A percentile compares a stretch with the other conserved stretches of the same genome.
Evolutionary conservation across 2,797 vertebrate species (phyloP).

Genomic region (Dipus sagitta): DNA sequence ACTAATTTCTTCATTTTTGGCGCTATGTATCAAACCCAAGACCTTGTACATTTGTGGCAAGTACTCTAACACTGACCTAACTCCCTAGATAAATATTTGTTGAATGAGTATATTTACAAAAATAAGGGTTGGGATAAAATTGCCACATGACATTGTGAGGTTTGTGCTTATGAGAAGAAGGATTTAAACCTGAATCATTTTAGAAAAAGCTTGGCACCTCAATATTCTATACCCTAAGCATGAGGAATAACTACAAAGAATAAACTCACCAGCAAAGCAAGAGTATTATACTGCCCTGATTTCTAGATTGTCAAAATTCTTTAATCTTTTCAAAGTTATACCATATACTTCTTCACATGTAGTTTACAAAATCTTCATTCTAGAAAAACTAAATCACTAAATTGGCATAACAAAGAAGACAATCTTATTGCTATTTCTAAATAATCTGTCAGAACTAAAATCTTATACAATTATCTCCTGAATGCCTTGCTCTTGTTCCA

Average conservation of each 20-base stretch:
- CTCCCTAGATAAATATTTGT: background rate
- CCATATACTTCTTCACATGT: background rate
- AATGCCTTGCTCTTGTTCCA: background rate
- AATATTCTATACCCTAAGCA: background rate
- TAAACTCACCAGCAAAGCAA: background rate
- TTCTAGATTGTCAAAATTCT: constrained; percentile 8
- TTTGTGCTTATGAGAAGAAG: background rate
- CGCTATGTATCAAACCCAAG: background rate
- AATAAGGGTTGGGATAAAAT: background rate
- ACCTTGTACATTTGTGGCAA: background rate
- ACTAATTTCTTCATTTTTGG: background rate
- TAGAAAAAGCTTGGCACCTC: background rate
- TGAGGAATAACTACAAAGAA: background rate
- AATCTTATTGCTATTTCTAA: constrained; percentile 31
- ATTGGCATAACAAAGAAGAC: background rate
- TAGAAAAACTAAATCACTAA: constrained; percentile 14
- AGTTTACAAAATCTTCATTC: background rate
- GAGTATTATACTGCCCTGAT: background rate
- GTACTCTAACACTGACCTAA: background rate
- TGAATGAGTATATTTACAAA: constrained; percentile 9
- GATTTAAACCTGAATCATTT: constrained; percentile 25
- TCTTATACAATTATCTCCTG: background rate
- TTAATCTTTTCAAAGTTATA: constrained; percentile 28
- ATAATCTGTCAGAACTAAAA: background rate
- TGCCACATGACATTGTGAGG: background rate